These are phyloP conservation scores for Catamblyrhynchus diadema DNA, from an alignment of 2,797 vertebrate species.

Conservation along the genomic window DNA sequence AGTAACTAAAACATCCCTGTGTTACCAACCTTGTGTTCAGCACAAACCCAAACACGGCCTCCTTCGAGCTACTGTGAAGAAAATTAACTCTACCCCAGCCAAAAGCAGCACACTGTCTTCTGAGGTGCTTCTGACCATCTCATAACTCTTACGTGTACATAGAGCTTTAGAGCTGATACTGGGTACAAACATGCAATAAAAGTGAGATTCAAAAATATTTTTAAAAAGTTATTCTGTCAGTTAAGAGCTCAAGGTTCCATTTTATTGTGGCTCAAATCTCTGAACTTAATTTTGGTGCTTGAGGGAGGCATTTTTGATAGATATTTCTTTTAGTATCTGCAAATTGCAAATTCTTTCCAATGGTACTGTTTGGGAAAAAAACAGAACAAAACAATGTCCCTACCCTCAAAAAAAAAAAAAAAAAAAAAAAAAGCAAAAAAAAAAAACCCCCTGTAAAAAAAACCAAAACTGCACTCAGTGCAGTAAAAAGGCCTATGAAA, in stretches of 20 bases:
- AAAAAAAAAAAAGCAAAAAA: too few relatives aligned
- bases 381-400: background rate
- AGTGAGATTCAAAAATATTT: background rate
- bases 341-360: background rate
- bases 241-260: background rate
- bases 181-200: background rate
- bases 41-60: background rate
- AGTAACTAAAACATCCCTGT: background rate
- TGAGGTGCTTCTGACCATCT: background rate
- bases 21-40: background rate
- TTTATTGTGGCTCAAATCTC: background rate
- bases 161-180: background rate
- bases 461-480: background rate
- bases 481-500: background rate
- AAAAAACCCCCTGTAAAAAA: background rate
- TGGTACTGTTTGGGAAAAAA: background rate
- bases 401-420: background rate
- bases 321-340: background rate
- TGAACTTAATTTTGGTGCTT: background rate
- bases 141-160: rapidly evolving
- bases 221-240: background rate
- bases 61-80: background rate
- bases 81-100: background rate
- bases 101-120: background rate
- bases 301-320: background rate